Base-by-base conservation (phyloP, 2,888 invertebrate genomes). In the Raillietiella orientalis region DNA sequence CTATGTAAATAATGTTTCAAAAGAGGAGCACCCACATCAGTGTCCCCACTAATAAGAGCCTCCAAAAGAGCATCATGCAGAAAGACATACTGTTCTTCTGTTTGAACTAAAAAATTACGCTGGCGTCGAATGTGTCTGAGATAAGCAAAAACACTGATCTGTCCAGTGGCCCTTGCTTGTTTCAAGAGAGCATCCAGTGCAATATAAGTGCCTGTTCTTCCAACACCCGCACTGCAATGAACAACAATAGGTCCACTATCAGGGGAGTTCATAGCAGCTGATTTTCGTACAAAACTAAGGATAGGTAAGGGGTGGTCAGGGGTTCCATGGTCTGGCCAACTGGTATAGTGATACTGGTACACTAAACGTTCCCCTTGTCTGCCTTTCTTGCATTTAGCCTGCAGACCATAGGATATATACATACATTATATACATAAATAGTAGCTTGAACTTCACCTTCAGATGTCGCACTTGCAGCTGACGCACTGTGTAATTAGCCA, bases 1-100 rank as follows among this genome's bases (percentile, higher is more conserved):
- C n/a, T n/a, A n/a, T n/a, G n/a, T n/a, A n/a, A n/a, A n/a, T n/a
- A n/a, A n/a, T n/a, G n/a, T n/a, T n/a, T n/a, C n/a, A n/a, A n/a
- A n/a, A n/a, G n/a, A n/a, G n/a, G n/a, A n/a, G n/a, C n/a, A n/a
- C n/a, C n/a, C n/a, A n/a, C n/a, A n/a, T n/a, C n/a, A n/a, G n/a
- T n/a, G n/a, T n/a, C n/a, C n/a, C n/a, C n/a, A n/a, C n/a, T n/a
- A n/a, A n/a, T n/a, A n/a, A n/a, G n/a, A n/a, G n/a, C n/a, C n/a
- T 90, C 87, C 20, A 82, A 55, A 31, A 93, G 46, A 0, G 87
- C 90, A 45, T 90, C 87, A 49, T 93, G 90, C 35, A 90, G 79
- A 52, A 93, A 90, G 35, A 90, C 77, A 49, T 90, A 93, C 45
- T 93, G 93, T 42, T 93, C 90, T 53, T 93, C 84, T 6, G 93